Conservation (phyloP, 2,888 invertebrate species). For the Buathra laborator region DNA sequence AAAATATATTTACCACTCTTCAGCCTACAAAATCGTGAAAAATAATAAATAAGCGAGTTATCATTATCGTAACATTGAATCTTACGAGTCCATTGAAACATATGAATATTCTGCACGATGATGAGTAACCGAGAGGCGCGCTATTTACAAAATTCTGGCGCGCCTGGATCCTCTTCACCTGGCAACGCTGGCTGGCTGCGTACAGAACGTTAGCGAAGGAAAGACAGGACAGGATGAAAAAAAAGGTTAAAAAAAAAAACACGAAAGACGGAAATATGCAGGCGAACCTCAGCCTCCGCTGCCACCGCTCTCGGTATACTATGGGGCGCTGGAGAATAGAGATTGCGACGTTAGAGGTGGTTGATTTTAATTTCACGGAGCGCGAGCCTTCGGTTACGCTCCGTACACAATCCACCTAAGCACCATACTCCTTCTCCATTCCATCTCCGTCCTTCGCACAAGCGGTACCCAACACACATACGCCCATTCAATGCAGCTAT, state of each 20-base stretch:
- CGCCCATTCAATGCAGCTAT: slow-evolving; percentile 26
- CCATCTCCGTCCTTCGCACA: slow-evolving; percentile 10
- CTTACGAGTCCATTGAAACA: neutral
- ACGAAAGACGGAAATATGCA: slow-evolving; percentile 40
- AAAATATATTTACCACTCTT: neutral
- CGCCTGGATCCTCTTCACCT: slow-evolving; percentile 27
- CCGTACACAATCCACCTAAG: slow-evolving; percentile 80
- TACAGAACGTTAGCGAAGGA: slow-evolving; percentile 10
- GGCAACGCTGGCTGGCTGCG: slow-evolving; percentile 22
- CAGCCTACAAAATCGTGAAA: too few species aligned
- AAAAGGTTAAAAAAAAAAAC: slow-evolving; percentile 16
- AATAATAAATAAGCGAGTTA: too few species aligned
- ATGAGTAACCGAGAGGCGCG: neutral
- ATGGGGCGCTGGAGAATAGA: slow-evolving; percentile 73
- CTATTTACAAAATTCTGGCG: neutral
- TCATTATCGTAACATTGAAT: too few species aligned
- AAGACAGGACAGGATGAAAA: neutral
- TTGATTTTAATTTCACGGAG: slow-evolving; percentile 85
- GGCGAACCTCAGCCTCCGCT: slow-evolving; percentile 33
- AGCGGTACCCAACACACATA: slow-evolving; percentile 33
- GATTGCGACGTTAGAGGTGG: slow-evolving; percentile 83
- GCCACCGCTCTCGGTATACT: slow-evolving; percentile 57
- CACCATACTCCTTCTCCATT: slow-evolving; percentile 56
- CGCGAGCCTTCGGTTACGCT: slow-evolving; percentile 84
- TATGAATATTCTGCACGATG: neutral